Conservation (phyloP, 2,888 invertebrate genomes). For the Xanthia togata region DNA sequence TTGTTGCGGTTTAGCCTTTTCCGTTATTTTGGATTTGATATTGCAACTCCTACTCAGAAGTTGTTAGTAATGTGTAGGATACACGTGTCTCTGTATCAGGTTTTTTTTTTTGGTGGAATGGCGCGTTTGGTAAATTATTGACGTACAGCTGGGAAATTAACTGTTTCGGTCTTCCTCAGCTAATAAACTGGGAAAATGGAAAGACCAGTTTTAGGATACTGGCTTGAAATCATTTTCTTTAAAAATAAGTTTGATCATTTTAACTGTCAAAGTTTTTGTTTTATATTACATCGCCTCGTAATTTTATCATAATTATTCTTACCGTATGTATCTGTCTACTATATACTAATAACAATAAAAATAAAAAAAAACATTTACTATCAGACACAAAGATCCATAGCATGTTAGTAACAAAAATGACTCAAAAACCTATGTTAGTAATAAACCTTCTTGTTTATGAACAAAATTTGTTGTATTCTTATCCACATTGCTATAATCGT, state of each 20-base stretch:
- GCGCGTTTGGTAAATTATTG: not conserved
- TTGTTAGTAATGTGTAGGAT: not conserved
- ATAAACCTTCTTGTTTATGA: not conserved
- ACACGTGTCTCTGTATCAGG: not conserved
- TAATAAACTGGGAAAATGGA: not conserved
- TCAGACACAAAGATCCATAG: too few species aligned
- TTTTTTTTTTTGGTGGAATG: not conserved
- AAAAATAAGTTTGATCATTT: not conserved
- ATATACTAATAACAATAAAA: not conserved
- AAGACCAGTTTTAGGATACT: too few species aligned
- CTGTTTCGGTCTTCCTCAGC: not conserved
- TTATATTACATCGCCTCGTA: not conserved
- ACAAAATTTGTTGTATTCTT: not conserved
- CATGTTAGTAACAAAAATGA: too few species aligned
- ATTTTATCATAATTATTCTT: not conserved
- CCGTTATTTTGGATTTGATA: slow-evolving; percentile 44
- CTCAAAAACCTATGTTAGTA: too few species aligned
- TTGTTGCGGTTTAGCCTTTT: slow-evolving; percentile 39
- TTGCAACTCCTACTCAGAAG: slow-evolving; percentile 22
- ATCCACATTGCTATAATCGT: slow-evolving; percentile 20
- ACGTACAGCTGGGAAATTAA: not conserved
- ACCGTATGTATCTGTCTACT: not conserved
- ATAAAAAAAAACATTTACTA: too few species aligned
- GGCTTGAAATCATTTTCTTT: not conserved
- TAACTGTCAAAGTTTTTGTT: not conserved